Conservation (phyloP, 2,797 vertebrate genomes). For the Sardinella longiceps region DNA sequence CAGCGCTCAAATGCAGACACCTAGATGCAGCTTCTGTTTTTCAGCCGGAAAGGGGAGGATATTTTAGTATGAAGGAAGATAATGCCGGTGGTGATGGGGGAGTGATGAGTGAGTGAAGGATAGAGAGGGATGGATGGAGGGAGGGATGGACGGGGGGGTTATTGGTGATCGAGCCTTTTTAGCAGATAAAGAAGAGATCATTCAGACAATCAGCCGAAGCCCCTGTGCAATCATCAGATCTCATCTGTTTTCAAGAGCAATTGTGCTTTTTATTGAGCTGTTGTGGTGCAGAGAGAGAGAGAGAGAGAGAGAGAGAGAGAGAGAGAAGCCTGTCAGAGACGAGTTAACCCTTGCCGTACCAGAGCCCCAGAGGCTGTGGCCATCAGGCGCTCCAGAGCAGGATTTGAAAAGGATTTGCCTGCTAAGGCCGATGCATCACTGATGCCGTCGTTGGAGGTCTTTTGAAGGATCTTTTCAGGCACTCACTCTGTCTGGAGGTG, state of each 20-base stretch:
- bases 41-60: not conserved
- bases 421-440: not conserved
- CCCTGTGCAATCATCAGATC: constrained; percentile 74
- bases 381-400: not conserved
- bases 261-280: constrained; percentile 78
- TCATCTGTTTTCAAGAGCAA: constrained; percentile 81
- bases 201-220: constrained; percentile 77
- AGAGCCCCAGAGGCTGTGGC: not conserved
- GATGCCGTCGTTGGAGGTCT: not conserved
- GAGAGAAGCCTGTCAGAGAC: not conserved
- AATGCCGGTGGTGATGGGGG: not conserved
- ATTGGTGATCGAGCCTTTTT: constrained; percentile 54
- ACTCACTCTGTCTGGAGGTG: not conserved
- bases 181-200: constrained; percentile 79
- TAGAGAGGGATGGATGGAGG: constrained; percentile 26
- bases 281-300: constrained; percentile 70
- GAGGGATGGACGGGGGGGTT: constrained; percentile 58
- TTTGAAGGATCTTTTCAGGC: not conserved
- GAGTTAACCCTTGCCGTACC: not conserved
- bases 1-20: not conserved
- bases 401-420: not conserved
- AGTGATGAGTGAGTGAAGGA: not conserved
- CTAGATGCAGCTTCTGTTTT: not conserved
- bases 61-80: not conserved
- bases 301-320: constrained; percentile 21